A percentile compares a stretch with the other conserved stretches of the same genome.
Conservation (phyloP, 37 sponge, comb jelly and placozoan genomes). For the Tethya wilhelma region DNA sequence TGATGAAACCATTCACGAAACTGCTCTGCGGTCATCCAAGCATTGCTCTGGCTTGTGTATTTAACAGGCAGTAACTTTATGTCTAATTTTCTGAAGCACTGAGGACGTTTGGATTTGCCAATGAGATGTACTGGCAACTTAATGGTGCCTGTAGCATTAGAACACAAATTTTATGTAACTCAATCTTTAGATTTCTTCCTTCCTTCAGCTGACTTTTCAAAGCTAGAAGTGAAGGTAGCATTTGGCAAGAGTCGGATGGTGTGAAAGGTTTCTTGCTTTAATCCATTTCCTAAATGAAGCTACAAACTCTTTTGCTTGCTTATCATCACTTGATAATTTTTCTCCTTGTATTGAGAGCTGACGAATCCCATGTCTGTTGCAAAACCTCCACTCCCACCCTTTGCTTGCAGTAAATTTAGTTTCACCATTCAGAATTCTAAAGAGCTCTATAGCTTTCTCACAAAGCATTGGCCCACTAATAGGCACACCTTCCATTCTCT, state of each 20-base stretch:
- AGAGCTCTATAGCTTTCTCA: constrained; percentile 8
- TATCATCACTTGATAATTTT: constrained; percentile 14
- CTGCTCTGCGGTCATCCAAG: constrained; percentile 65
- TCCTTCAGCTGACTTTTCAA: constrained; percentile 74
- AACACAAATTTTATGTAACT: constrained; percentile 60
- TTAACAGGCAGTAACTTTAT: constrained; percentile 46
- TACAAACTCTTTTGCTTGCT: constrained; percentile 7
- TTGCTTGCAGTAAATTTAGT: constrained; percentile 19
- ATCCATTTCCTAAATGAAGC: neutral
- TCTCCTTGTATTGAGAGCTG: constrained; percentile 48
- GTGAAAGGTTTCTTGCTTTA: neutral
- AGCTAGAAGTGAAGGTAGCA: constrained; percentile 42
- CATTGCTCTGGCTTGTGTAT: constrained; percentile 68
- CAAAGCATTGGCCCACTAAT: constrained; percentile 22
- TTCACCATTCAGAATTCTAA: neutral
- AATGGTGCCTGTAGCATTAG: constrained; percentile 68
- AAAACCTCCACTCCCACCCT: constrained; percentile 45
- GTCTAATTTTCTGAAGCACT: constrained; percentile 54
- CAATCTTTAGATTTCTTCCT: constrained; percentile 63
- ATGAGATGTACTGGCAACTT: constrained; percentile 66
- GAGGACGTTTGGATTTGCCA: constrained; percentile 66
- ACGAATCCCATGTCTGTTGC: constrained; percentile 35
- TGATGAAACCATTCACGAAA: constrained; percentile 76
- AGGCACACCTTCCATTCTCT: constrained; percentile 31
- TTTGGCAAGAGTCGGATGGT: constrained; percentile 27